Percentiles rank a stretch among this genome's conserved stretches.
Conservation (phyloP, 2,797 vertebrate genomes). For the Thaleichthys pacificus region DNA sequence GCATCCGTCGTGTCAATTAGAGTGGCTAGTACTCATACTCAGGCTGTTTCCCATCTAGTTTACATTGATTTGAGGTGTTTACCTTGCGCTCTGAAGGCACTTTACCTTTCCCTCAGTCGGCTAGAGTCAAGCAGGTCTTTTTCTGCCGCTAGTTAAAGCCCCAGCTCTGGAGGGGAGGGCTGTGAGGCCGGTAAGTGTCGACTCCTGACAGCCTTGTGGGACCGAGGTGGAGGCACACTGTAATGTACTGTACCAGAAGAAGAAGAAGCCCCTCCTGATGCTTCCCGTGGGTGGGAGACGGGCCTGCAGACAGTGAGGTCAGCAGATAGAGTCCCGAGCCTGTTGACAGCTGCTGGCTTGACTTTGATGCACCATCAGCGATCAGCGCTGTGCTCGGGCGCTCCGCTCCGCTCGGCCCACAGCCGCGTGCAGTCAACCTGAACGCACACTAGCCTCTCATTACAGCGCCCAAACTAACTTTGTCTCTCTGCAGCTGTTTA, state of each 20-base stretch:
- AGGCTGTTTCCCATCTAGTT: slow-evolving; percentile 48
- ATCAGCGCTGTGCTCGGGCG: slow-evolving; percentile 43
- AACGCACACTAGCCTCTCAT: slow-evolving; percentile 69
- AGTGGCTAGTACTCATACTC: slow-evolving; percentile 45
- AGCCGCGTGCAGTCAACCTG: slow-evolving; percentile 65
- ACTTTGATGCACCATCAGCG: slow-evolving; percentile 76
- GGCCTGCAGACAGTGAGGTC: slow-evolving; percentile 62
- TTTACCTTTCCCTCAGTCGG: slow-evolving; percentile 10
- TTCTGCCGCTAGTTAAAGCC: slow-evolving; percentile 25
- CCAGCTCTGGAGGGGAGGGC: background rate
- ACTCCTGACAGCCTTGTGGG: slow-evolving; percentile 43
- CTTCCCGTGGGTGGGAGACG: slow-evolving; percentile 57
- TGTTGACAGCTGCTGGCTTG: slow-evolving; percentile 74
- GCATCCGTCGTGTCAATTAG: slow-evolving; percentile 54
- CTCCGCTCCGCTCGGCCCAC: slow-evolving; percentile 33
- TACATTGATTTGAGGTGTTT: slow-evolving; percentile 51
- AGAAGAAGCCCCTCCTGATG: slow-evolving; percentile 54
- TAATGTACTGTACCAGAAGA: slow-evolving; percentile 22
- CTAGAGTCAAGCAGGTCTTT: too few relatives aligned
- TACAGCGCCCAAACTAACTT: slow-evolving; percentile 75
- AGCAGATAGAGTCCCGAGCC: slow-evolving; percentile 66
- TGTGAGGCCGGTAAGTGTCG: slow-evolving; percentile 5
- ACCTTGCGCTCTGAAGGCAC: slow-evolving; percentile 23
- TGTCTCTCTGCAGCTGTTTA: slow-evolving; percentile 82
- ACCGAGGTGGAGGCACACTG: slow-evolving; percentile 37